phyloP scores from a whole-genome alignment of 2,797 vertebrate species.

The Malurus splendens region DNA sequence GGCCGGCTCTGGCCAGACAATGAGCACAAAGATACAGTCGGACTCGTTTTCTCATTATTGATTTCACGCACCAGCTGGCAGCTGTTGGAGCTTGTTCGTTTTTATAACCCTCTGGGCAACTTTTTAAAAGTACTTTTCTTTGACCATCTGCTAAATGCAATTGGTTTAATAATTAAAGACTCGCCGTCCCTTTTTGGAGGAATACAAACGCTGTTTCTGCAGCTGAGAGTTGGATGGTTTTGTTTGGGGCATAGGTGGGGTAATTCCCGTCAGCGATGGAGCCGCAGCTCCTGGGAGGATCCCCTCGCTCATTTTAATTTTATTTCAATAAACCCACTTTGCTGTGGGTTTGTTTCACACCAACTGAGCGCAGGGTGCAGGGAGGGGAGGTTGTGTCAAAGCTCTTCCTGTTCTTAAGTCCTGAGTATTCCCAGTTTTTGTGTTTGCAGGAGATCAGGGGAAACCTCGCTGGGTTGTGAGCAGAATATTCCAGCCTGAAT shows the following conservation, averaged over 20 bases:
- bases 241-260: not conserved
- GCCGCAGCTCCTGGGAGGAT: not conserved
- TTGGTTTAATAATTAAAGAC: slow-evolving; percentile 78
- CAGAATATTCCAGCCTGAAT: accelerated
- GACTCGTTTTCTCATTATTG: slow-evolving; percentile 79
- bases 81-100: slow-evolving; percentile 75
- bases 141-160: slow-evolving; percentile 77
- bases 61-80: slow-evolving; percentile 84
- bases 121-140: slow-evolving; percentile 79
- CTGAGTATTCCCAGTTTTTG: not conserved
- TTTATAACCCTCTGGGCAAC: slow-evolving; percentile 80
- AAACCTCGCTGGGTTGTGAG: accelerated
- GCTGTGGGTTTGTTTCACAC: not conserved
- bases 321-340: not conserved
- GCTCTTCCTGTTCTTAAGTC: not conserved
- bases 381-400: not conserved
- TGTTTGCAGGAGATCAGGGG: not conserved
- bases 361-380: not conserved
- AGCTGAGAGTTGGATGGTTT: slow-evolving; percentile 51
- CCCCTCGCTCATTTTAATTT: not conserved
- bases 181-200: slow-evolving; percentile 61
- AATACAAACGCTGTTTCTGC: slow-evolving; percentile 52
- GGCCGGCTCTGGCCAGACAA: slow-evolving; percentile 71
- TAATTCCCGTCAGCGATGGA: not conserved
- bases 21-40: slow-evolving; percentile 79